phyloP scores from a whole-genome alignment of 2,113 vertebrate genomes.

The Calyptomena viridis region DNA sequence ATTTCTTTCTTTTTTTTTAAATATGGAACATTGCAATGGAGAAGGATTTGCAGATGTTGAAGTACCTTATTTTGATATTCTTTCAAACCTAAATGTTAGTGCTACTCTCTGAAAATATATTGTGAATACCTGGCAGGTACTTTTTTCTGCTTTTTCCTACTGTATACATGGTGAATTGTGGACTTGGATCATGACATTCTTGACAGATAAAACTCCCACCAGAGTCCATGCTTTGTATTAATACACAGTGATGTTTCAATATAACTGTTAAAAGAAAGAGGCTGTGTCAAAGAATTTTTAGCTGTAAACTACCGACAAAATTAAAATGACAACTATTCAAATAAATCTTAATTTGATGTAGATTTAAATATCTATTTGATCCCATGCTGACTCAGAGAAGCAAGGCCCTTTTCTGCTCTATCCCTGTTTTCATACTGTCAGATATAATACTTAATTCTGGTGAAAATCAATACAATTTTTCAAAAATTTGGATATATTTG shows the following conservation, averaged over 20 bases:
- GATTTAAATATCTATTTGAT: neutral
- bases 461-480: neutral
- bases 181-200: neutral
- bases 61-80: neutral
- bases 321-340: neutral
- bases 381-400: neutral
- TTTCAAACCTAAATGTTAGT: conserved; percentile 37
- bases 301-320: neutral
- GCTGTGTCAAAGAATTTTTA: neutral
- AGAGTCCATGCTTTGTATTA: neutral
- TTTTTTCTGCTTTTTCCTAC: neutral
- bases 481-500: neutral
- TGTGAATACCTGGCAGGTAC: conserved; percentile 33
- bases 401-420: neutral
- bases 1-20: neutral
- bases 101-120: conserved; percentile 34
- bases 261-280: neutral
- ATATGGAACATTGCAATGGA: neutral
- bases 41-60: neutral
- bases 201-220: conserved; percentile 39
- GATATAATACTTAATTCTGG: neutral
- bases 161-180: neutral
- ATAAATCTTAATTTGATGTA: neutral
- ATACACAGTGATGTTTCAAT: neutral
- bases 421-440: neutral